phyloP scores from a whole-genome alignment of 2,113 vertebrate genomes.

The Nyctibius bracteatus region DNA sequence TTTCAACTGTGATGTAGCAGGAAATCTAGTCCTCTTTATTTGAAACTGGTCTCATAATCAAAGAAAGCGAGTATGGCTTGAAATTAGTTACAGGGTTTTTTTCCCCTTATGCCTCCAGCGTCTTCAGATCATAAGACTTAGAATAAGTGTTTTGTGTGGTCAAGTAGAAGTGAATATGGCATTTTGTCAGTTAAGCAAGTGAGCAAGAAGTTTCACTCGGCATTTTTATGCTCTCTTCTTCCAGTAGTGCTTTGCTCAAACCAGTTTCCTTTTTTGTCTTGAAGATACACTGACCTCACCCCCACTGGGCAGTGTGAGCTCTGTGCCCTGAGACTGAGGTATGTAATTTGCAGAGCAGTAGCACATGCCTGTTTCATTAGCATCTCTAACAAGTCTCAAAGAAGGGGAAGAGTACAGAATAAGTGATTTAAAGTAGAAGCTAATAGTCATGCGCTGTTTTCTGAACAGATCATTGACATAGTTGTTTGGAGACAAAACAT shows the following conservation, averaged over 20 bases:
- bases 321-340: neutral
- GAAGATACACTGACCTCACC: neutral
- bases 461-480: neutral
- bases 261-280: neutral
- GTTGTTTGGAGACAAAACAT: neutral
- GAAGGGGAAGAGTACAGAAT: neutral
- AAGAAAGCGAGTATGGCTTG: neutral
- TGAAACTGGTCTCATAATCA: neutral
- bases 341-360: neutral
- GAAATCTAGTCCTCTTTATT: neutral
- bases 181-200: neutral
- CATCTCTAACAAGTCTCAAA: neutral
- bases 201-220: neutral
- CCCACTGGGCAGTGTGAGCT: neutral
- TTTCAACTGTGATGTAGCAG: neutral
- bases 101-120: neutral
- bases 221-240: neutral
- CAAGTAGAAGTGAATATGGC: neutral
- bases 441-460: neutral
- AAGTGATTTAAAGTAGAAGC: neutral
- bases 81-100: neutral
- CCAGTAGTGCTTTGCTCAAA: neutral
- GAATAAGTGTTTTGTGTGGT: neutral
- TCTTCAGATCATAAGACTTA: neutral
- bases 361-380: neutral